These are phyloP conservation scores for Morinoia aosen DNA, from an alignment of 2,888 invertebrate species.

Conservation along the genomic window DNA sequence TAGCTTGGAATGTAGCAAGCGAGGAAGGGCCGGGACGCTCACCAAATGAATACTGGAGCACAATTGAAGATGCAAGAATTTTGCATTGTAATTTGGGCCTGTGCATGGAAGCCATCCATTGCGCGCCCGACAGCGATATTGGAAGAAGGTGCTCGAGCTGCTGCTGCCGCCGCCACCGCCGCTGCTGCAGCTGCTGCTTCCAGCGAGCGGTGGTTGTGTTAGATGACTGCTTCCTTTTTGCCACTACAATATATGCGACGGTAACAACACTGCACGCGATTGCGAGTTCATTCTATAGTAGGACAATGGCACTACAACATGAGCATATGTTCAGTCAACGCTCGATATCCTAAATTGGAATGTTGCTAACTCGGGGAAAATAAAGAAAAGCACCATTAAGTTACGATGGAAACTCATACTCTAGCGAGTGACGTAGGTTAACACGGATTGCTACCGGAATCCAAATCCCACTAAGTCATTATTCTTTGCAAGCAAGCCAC, in stretches of 20 bases:
- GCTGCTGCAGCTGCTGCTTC: not conserved
- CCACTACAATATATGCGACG: not conserved
- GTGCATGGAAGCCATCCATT: constrained; percentile 44
- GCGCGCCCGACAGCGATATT: constrained; percentile 41
- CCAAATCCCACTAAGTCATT: not conserved
- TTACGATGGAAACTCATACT: not conserved
- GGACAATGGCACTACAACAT: not conserved
- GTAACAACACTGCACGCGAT: not conserved
- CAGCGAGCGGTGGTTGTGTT: not conserved
- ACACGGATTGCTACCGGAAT: not conserved
- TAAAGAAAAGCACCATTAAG: not conserved
- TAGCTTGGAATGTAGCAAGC: constrained; percentile 49
- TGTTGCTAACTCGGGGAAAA: not conserved
- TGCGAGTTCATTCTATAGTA: not conserved
- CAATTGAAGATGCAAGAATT: constrained; percentile 53
- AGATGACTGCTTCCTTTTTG: not conserved
- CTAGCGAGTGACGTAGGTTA: not conserved
- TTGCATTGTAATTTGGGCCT: constrained; percentile 46
- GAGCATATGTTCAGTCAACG: not conserved
- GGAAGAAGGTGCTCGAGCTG: not conserved
- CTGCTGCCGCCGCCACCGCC: not conserved
- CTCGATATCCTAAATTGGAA: not conserved
- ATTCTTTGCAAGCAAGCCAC: not conserved
- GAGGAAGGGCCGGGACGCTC: constrained; percentile 26
- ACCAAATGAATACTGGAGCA: constrained; percentile 50